Evolutionary conservation across 2,888 invertebrate genomes (phyloP), one percentile per base, ranked within the genome.

Genomic region (Meta bourneti): DNA sequence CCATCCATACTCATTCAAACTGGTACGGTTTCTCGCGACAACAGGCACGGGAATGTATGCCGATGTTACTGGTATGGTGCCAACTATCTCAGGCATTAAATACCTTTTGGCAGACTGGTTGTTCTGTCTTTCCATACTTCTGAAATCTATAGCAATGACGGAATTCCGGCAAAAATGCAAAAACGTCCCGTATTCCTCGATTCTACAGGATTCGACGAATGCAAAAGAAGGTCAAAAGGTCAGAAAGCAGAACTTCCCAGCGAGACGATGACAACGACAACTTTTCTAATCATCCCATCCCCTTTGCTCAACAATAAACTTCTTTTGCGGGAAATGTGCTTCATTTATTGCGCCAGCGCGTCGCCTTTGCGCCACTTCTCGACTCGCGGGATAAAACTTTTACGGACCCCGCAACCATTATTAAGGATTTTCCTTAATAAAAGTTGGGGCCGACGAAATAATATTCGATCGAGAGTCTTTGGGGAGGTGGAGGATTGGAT

Each of bases 391-490:
- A 61, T 75, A 75, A 81, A 81, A 89, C 34, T 82, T 87, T 80
- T 86, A 86, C 78, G 78, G 78, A 61, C 51, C 20, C 70, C 11
- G 34, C 75, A 7, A 20, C 84, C 71, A 84, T 90, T 90, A 90
- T 90, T 71, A 90, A 72, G 79, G 84, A 84, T 90, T 84, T 90
- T 84, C 84, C 71, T 83, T 84, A 78, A 90, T 90, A 90, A 90
- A 90, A 90, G 79, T 78, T 82, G 89, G 34, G 78, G 72, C 54
- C 48, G 81, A 7, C 61, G 79, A 84, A 90, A 83, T 90, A 90
- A 79, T 84, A 79, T 84, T 90, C 83, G 89, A 90, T 90, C 79
- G 79, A 7, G 34, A 34, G 34, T 34, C 34, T 34, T 34, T 34
- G 34, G 19, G 19, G 49, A 49, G 49, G 51, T 20, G 19, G 71